Conservation (phyloP, 2,888 invertebrate species). For the Drosophila suboccidentalis region DNA sequence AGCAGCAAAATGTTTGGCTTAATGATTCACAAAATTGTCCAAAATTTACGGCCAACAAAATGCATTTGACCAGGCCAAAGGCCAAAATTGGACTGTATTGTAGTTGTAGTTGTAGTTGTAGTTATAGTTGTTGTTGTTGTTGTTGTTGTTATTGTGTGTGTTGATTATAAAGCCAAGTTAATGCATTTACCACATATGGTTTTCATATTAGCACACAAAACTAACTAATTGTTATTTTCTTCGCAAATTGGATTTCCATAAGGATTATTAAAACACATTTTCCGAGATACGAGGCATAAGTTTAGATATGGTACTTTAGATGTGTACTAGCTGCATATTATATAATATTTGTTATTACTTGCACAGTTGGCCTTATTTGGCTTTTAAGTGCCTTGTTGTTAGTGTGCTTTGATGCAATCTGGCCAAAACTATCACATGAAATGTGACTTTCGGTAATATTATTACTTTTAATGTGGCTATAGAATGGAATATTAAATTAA, state of each 20-base stretch:
- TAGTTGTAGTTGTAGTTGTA: not conserved
- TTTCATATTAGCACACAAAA: slow-evolving; percentile 59
- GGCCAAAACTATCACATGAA: slow-evolving; percentile 31
- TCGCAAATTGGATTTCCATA: slow-evolving; percentile 77
- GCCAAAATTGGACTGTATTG: slow-evolving; percentile 24
- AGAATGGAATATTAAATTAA: not conserved
- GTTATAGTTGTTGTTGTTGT: not conserved
- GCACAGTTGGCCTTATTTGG: slow-evolving; percentile 13
- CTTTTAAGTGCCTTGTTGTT: slow-evolving; percentile 42
- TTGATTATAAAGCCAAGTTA: slow-evolving; percentile 69
- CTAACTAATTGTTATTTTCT: slow-evolving; percentile 78
- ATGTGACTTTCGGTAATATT: slow-evolving; percentile 40
- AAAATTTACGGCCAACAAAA: slow-evolving; percentile 64
- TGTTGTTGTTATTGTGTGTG: not conserved
- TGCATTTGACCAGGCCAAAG: slow-evolving; percentile 47
- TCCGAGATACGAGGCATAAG: not conserved
- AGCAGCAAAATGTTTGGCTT: slow-evolving; percentile 78
- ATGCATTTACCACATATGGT: slow-evolving; percentile 73
- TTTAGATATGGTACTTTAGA: slow-evolving; percentile 16
- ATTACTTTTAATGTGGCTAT: slow-evolving; percentile 29
- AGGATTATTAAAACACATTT: slow-evolving; percentile 57
- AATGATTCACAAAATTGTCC: slow-evolving; percentile 78
- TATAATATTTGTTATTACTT: slow-evolving; percentile 46
- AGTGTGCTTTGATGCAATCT: slow-evolving; percentile 18
- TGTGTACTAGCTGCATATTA: slow-evolving; percentile 23